phyloP scores from a whole-genome alignment of 1,140 invertebrate genomes.

The Aphis gossypii region DNA sequence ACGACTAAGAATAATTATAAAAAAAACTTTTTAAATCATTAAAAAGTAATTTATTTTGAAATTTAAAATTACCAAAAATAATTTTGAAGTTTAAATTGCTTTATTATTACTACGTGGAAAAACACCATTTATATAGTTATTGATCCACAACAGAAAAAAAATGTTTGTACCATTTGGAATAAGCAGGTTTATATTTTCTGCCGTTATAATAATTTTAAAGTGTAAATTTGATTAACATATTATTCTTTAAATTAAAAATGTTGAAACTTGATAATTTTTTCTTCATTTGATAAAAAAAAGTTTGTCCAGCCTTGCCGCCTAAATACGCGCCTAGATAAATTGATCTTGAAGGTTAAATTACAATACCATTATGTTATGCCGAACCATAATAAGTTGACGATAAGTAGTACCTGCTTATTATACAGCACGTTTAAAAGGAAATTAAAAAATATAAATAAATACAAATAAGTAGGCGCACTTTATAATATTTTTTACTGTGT shows the following conservation, averaged over 20 bases:
- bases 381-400: not conserved
- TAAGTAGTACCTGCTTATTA: not conserved
- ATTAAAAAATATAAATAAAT: not conserved
- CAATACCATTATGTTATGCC: not conserved
- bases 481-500: not conserved
- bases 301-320: not conserved
- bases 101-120: not conserved
- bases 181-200: not conserved
- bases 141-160: not conserved
- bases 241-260: not conserved
- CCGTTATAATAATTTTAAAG: not conserved
- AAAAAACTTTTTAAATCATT: not conserved
- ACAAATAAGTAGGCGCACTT: not conserved
- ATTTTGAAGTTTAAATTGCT: not conserved
- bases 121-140: not conserved
- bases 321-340: not conserved
- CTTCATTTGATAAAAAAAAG: not conserved
- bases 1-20: not conserved
- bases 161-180: not conserved
- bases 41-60: not conserved
- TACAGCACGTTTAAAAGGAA: not conserved
- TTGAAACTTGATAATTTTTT: not conserved
- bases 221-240: not conserved
- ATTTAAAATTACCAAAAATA: not conserved
- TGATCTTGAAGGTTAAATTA: not conserved